phyloP scores from a whole-genome alignment of 2,113 vertebrate species.

The Synchiropus splendidus region DNA sequence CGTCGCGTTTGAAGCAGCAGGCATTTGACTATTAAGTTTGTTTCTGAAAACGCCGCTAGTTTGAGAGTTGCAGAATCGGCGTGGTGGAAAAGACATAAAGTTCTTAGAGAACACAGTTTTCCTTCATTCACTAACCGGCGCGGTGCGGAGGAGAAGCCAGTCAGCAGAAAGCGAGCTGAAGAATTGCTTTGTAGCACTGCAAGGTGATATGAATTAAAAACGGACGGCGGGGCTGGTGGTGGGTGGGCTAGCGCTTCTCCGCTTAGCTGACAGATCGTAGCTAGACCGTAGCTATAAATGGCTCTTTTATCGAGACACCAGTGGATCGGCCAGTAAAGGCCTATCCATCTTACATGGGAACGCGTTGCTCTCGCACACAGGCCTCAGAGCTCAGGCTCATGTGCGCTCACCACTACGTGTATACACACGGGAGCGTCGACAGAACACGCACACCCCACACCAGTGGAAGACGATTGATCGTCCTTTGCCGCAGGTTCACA shows the following conservation, averaged over 20 bases:
- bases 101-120: constrained; percentile 27
- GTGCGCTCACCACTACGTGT: neutral
- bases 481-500: too few relatives aligned
- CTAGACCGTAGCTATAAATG: constrained; percentile 4
- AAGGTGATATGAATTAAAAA: constrained; percentile 25
- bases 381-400: neutral
- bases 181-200: constrained; percentile 26
- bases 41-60: too few relatives aligned
- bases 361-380: neutral
- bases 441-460: neutral
- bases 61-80: too few relatives aligned
- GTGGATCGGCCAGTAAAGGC: neutral
- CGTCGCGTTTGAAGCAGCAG: too few relatives aligned
- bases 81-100: constrained; percentile 19
- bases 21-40: too few relatives aligned
- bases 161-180: constrained; percentile 47
- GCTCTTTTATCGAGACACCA: constrained; percentile 10
- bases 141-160: constrained; percentile 30
- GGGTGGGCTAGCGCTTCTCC: constrained; percentile 22
- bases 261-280: constrained; percentile 42
- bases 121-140: constrained; percentile 11
- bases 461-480: neutral
- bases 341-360: neutral
- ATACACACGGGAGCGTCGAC: constrained; percentile 2
- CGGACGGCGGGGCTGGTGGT: neutral